phyloP scores from a whole-genome alignment of 2,113 vertebrate species.

The Notechis scutatus region DNA sequence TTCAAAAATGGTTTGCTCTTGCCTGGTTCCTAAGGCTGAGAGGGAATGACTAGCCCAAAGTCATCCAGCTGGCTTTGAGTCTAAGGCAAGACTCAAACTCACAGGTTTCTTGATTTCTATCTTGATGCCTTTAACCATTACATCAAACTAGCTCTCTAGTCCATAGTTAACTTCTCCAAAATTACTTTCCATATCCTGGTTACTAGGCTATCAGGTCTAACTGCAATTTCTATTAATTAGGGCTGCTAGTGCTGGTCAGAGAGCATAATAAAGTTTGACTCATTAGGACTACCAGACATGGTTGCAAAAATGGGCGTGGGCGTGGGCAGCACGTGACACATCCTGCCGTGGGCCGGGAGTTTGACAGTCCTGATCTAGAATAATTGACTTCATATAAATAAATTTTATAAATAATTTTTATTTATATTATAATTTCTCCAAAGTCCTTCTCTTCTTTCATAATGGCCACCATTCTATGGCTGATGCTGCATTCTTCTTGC shows the following conservation, averaged over 20 bases:
- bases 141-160: neutral
- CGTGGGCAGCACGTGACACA: no score
- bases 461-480: neutral
- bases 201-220: neutral
- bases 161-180: neutral
- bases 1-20: neutral
- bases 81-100: neutral
- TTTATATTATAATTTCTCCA: neutral
- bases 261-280: neutral
- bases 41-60: neutral
- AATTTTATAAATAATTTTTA: neutral
- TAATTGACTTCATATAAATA: neutral
- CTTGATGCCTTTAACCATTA: neutral
- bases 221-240: neutral
- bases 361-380: neutral
- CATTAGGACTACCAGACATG: neutral
- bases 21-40: neutral
- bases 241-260: neutral
- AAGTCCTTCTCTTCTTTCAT: neutral
- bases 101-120: neutral
- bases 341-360: no score
- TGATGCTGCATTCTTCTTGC: neutral
- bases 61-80: neutral
- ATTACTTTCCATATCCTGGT: neutral
- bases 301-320: no score